phyloP scores from a whole-genome alignment of 2,113 vertebrate species.

The Alethe castanea region DNA sequence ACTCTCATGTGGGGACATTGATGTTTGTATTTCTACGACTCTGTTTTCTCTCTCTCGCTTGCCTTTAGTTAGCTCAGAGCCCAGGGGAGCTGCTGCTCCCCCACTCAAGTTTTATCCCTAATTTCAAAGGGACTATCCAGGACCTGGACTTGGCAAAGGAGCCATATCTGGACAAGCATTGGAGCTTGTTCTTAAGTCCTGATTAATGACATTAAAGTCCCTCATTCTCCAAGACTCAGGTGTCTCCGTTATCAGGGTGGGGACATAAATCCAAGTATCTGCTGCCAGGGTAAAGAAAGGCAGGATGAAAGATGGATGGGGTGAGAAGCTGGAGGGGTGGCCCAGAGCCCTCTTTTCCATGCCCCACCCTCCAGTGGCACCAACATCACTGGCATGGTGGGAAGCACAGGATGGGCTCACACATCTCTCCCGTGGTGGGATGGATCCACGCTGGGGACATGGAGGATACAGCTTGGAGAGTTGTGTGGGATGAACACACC shows the following conservation, averaged over 20 bases:
- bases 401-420: not conserved
- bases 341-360: not conserved
- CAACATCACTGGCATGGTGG: fast-evolving
- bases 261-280: not conserved
- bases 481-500: not conserved
- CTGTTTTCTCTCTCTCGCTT: not conserved
- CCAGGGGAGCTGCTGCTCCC: not conserved
- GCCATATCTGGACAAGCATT: not conserved
- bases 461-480: not conserved
- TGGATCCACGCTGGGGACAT: fast-evolving
- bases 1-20: not conserved
- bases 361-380: fast-evolving
- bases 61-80: not conserved
- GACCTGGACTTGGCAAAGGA: not conserved
- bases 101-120: not conserved
- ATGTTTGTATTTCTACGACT: not conserved
- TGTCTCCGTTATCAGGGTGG: fast-evolving
- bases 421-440: fast-evolving
- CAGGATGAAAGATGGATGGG: not conserved
- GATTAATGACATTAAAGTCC: not conserved
- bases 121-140: not conserved
- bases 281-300: not conserved
- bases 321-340: not conserved
- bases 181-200: not conserved
- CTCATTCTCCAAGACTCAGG: not conserved